Base-by-base conservation (phyloP, 2,797 vertebrate species). In the Mus spretus region DNA sequence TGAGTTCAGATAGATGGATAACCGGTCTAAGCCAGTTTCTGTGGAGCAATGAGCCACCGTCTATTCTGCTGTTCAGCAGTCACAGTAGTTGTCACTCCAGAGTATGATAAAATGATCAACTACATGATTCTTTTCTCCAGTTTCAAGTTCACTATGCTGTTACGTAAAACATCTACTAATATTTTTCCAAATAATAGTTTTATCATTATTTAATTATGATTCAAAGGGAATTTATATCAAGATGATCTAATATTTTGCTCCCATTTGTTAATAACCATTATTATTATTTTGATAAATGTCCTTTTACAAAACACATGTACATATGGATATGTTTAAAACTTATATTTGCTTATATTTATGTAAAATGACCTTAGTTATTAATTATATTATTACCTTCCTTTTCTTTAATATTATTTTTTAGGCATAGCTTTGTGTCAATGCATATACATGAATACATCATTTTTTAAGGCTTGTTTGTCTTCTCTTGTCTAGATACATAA, bases 161-260 rank as follows among this genome's bases (percentile, higher is more conserved):
- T 55, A 65, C 47, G 8, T 24, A 82, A 50, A 82, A 4, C 17
- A 83, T 81, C 65, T 86, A 31, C 19, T 80, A 90, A 83, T 53
- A 63, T 59, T 89, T 86, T 95, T 78, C n/a, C 34, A 79, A 85
- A 78, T 24, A 94, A 70, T 65, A 86, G 3, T 22, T 91, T 90
- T 92, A 74, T 82, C 11, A 77, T 92, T 87, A 70, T 79, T 94
- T 15, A 79, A 93, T 53, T 3, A 74, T 3, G 47, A 83, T 37
- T 63, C 28, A 93, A 83, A 95, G 94, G 84, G 63, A 85, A 91
- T 44, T 55, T 12, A 74, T 59, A 81, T 91, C 8, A 70, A 94
- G 95, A 90, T 34, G 19, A 91, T 89, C 55, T 67, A 31, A 91
- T 93, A 63, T 79, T 82, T 7, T 1, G 75, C 63, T 4, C 50